Conservation (phyloP, 2,888 invertebrate genomes). For the Cerastis leucographa region DNA sequence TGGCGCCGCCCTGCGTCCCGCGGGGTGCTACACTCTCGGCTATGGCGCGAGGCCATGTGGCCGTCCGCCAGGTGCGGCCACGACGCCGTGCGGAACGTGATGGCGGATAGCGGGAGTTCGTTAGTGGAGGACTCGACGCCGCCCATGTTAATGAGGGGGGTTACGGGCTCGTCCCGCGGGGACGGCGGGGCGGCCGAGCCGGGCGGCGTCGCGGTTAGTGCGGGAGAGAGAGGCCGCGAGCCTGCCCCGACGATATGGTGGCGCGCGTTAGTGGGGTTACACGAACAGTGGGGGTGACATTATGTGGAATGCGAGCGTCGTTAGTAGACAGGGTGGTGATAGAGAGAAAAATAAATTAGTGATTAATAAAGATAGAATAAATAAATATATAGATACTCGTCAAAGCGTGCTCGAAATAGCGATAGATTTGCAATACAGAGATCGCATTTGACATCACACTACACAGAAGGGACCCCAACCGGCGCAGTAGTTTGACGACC, state of each 20-base stretch:
- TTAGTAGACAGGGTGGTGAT: conserved; percentile 81
- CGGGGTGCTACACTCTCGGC: conserved; percentile 75
- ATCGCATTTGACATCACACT: conserved; percentile 72
- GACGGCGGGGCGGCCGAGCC: conserved; percentile 69
- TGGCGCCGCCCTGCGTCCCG: conserved; percentile 94
- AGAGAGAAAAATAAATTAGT: conserved; percentile 81
- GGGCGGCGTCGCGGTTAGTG: conserved; percentile 73
- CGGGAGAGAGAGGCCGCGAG: conserved; percentile 59
- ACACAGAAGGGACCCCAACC: conserved; percentile 67
- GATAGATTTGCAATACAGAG: conserved; percentile 54
- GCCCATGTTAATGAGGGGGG: conserved; percentile 84
- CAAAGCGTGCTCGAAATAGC: conserved; percentile 78
- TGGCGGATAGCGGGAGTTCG: conserved; percentile 92
- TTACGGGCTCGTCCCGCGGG: conserved; percentile 74
- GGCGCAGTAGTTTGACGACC: conserved; percentile 78
- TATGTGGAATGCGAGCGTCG: conserved; percentile 79
- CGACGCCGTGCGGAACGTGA: conserved; percentile 82
- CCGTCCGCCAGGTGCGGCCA: conserved; percentile 70
- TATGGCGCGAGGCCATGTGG: conserved; percentile 49
- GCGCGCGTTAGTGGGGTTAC: conserved; percentile 65
- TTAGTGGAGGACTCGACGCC: conserved; percentile 92
- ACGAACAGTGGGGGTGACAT: conserved; percentile 69
- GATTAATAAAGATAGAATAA: conserved; percentile 74
- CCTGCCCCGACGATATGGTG: conserved; percentile 51
- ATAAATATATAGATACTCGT: conserved; percentile 73